Percentiles rank a stretch among this genome's conserved stretches.
Conservation (phyloP, 2,888 invertebrate species). For the Orthosia gracilis region DNA sequence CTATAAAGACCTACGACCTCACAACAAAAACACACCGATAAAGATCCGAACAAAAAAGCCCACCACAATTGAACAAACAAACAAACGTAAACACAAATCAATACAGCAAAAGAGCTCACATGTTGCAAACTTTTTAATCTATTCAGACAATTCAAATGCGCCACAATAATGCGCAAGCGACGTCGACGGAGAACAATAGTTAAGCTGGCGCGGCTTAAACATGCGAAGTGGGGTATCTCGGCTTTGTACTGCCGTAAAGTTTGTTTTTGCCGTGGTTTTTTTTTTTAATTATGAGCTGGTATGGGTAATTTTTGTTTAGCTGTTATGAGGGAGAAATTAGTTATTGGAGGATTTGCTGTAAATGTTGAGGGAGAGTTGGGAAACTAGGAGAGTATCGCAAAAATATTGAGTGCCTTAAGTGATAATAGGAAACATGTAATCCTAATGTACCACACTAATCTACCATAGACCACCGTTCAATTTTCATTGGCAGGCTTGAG, state of each 20-base stretch:
- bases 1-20: slow-evolving; percentile 17
- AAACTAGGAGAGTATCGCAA: too few relatives aligned
- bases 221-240: slow-evolving; percentile 83
- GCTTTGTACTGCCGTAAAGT: slow-evolving; percentile 56
- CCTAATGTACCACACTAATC: too few relatives aligned
- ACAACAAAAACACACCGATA: slow-evolving; percentile 26
- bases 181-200: slow-evolving; percentile 77
- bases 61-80: slow-evolving; percentile 56
- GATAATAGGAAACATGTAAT: too few relatives aligned
- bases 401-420: too few relatives aligned
- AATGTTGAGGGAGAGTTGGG: too few relatives aligned
- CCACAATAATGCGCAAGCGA: slow-evolving; percentile 77
- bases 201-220: slow-evolving; percentile 78
- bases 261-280: slow-evolving; percentile 47
- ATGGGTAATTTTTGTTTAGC: slow-evolving; percentile 31
- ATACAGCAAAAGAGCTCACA: slow-evolving; percentile 70
- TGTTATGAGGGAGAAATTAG: background rate
- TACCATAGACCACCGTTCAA: too few relatives aligned
- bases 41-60: slow-evolving; percentile 48
- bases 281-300: slow-evolving; percentile 54
- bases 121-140: slow-evolving; percentile 79
- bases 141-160: slow-evolving; percentile 79
- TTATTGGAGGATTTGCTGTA: too few relatives aligned
- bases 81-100: slow-evolving; percentile 66
- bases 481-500: too few relatives aligned